These are phyloP conservation scores for Girardia tigrina DNA, from an alignment of 2,888 invertebrate species.

Conservation along the genomic window DNA sequence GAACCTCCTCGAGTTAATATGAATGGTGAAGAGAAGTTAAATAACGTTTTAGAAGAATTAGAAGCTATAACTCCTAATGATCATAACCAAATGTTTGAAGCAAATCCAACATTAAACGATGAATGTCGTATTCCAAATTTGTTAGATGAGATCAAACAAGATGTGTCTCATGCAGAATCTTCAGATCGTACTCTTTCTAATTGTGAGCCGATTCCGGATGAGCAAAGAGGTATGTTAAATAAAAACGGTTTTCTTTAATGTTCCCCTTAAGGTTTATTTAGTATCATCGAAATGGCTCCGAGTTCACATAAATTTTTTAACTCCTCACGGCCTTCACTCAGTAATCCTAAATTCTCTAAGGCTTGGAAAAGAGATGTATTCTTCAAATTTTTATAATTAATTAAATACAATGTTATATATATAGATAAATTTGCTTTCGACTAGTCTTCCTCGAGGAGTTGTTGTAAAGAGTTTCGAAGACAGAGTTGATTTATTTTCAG, in stretches of 20 bases:
- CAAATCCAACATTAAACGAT: background rate
- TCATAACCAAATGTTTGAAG: background rate
- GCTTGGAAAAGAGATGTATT: constrained; percentile 33
- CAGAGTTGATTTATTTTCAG: constrained; percentile 74
- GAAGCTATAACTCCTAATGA: background rate
- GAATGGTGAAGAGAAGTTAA: background rate
- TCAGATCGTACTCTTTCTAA: background rate
- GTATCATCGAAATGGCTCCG: constrained; percentile 24
- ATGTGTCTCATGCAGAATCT: background rate
- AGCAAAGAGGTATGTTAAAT: background rate
- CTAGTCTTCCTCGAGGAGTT: constrained; percentile 73
- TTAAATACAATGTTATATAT: background rate
- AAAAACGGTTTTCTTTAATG: background rate
- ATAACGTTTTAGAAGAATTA: background rate
- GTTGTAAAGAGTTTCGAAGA: constrained; percentile 74
- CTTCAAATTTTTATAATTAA: background rate
- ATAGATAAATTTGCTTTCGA: constrained; percentile 64
- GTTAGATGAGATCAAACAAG: background rate
- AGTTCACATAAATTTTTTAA: constrained; percentile 8
- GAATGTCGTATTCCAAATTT: background rate
- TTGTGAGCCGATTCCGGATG: background rate
- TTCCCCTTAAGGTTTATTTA: constrained; percentile 20
- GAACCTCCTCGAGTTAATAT: background rate
- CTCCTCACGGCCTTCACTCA: background rate
- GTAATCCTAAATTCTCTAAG: constrained; percentile 26